Percentiles rank a stretch among this genome's conserved stretches.
These are phyloP conservation scores for Sminthopsis crassicaudata DNA, from an alignment of 2,113 vertebrate genomes.

Conservation along the genomic window DNA sequence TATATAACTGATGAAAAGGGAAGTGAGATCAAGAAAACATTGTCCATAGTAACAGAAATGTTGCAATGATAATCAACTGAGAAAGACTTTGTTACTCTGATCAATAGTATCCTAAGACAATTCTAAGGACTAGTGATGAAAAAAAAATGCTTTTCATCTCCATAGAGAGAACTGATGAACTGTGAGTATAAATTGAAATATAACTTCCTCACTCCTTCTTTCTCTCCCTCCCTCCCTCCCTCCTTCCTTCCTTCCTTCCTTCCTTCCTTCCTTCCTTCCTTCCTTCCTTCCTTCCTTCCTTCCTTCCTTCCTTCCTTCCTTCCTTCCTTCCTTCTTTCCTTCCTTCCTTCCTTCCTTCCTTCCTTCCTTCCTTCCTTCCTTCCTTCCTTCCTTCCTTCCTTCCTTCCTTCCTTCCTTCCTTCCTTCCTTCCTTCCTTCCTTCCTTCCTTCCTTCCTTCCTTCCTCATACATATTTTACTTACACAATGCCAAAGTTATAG, in stretches of 20 bases:
- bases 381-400: too few species aligned
- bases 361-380: neutral
- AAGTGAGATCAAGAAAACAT: neutral
- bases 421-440: neutral
- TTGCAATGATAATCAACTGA: neutral
- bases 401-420: too few species aligned
- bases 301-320: too few species aligned
- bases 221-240: too few species aligned
- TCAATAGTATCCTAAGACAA: neutral
- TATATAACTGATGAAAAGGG: neutral
- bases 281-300: too few species aligned
- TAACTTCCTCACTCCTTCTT: too few species aligned
- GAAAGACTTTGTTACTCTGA: neutral
- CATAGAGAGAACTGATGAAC: neutral
- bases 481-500: constrained; percentile 43
- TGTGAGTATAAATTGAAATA: neutral
- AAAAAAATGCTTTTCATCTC: neutral
- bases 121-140: neutral
- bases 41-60: neutral
- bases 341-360: too few species aligned
- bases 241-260: neutral
- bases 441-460: too few species aligned
- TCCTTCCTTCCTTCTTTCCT: too few species aligned
- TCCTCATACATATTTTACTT: neutral
- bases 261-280: too few species aligned